These are phyloP conservation scores for Conchocele bisecta DNA, from an alignment of 2,888 invertebrate genomes.

Conservation along the genomic window DNA sequence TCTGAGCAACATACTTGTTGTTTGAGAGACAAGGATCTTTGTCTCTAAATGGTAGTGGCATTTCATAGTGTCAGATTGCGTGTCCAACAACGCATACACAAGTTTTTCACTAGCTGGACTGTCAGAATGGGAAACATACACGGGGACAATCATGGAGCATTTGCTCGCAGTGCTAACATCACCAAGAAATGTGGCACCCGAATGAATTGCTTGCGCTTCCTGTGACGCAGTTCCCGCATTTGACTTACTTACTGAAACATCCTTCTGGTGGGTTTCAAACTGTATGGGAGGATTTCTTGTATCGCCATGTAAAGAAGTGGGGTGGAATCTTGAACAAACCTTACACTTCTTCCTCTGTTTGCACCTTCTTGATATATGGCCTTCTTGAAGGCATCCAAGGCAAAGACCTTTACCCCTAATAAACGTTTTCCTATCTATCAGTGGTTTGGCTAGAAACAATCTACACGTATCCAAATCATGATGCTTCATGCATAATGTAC, in stretches of 20 bases:
- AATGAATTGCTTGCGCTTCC: no score
- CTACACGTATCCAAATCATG: slow-evolving; percentile 11
- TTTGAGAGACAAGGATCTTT: no score
- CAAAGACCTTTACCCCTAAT: background rate
- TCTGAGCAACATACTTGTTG: no score
- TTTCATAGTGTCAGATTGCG: slow-evolving; percentile 30
- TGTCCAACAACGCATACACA: slow-evolving; percentile 54
- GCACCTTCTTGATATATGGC: slow-evolving; percentile 16
- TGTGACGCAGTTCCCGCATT: no score
- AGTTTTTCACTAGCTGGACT: slow-evolving; percentile 34
- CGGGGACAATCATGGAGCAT: slow-evolving; percentile 14
- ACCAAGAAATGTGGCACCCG: no score
- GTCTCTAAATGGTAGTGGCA: no score
- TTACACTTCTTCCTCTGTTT: slow-evolving; percentile 11
- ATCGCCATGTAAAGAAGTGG: slow-evolving; percentile 25
- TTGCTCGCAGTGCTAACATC: no score
- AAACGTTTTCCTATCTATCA: background rate
- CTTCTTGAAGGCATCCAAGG: background rate
- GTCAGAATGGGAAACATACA: slow-evolving; percentile 31
- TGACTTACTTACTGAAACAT: no score
- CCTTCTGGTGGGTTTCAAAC: background rate
- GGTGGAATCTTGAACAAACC: slow-evolving; percentile 5
- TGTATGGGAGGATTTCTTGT: background rate
- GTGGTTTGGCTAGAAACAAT: background rate
- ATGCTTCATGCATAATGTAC: slow-evolving; percentile 1